phyloP scores from a whole-genome alignment of 1,140 invertebrate species.

The Caenorhabditis briggsae region DNA sequence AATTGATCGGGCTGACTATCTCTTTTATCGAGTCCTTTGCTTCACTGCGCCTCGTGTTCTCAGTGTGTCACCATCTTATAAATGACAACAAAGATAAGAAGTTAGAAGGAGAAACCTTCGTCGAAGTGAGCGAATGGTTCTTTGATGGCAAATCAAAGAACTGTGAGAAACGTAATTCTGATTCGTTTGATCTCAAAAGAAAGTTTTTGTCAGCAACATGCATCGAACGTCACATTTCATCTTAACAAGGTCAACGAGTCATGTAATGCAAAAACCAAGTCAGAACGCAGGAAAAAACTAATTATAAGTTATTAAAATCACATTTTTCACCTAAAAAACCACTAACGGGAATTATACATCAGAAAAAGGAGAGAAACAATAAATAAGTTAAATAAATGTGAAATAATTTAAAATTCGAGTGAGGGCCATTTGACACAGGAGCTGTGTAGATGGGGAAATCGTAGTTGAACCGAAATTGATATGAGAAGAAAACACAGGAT shows the following conservation, averaged over 20 bases:
- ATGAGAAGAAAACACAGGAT: slow-evolving; percentile 39
- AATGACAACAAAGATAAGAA: slow-evolving; percentile 51
- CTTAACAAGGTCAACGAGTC: slow-evolving; percentile 17
- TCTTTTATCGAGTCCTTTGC: slow-evolving; percentile 4
- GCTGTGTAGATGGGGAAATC: slow-evolving; percentile 25
- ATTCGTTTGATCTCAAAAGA: slow-evolving; percentile 21
- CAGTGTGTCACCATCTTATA: slow-evolving; percentile 30
- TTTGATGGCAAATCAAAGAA: slow-evolving; percentile 1
- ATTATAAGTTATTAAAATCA: slow-evolving; percentile 19
- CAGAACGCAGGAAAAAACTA: background rate
- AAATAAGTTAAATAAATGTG: slow-evolving; percentile 6
- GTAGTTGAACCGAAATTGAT: slow-evolving; percentile 53
- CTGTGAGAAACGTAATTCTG: background rate
- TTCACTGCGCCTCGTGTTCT: slow-evolving; percentile 10
- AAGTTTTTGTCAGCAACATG: too few species aligned
- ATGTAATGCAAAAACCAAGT: slow-evolving; percentile 10
- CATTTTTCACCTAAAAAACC: slow-evolving; percentile 33
- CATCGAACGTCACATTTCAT: slow-evolving; percentile 9
- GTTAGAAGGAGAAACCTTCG: slow-evolving; percentile 9
- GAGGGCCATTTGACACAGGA: background rate
- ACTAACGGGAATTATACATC: background rate
- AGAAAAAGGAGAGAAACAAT: background rate
- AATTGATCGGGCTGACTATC: slow-evolving; percentile 41
- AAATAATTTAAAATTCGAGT: slow-evolving; percentile 15
- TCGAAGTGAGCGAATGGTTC: slow-evolving; percentile 34